Evolutionary conservation across 2,888 invertebrate genomes (phyloP).

Genomic region (Fragum fragum): DNA sequence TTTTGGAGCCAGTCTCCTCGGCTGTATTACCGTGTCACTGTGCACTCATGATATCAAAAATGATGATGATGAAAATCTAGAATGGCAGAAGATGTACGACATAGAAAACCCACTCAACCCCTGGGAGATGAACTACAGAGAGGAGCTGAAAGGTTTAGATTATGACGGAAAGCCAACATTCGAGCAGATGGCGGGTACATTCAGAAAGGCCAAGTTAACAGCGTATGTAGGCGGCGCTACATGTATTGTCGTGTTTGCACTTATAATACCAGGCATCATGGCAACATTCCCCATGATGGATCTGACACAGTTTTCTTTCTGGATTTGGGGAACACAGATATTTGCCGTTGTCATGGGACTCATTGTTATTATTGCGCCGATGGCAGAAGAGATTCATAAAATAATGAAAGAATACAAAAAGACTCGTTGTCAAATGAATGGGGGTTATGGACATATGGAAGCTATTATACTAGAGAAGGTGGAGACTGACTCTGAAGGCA

Average conservation of each 20-base stretch:
- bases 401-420: slow-evolving; percentile 79
- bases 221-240: slow-evolving; percentile 79
- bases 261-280: slow-evolving; percentile 82
- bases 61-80: slow-evolving; percentile 73
- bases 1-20: slow-evolving; percentile 77
- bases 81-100: slow-evolving; percentile 84
- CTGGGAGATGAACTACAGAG: slow-evolving; percentile 81
- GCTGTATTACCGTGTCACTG: slow-evolving; percentile 77
- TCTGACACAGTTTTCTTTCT: slow-evolving; percentile 77
- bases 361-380: slow-evolving; percentile 81
- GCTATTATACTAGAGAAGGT: slow-evolving; percentile 53
- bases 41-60: slow-evolving; percentile 76
- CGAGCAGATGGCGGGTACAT: slow-evolving; percentile 80
- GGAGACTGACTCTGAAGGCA: slow-evolving; percentile 45
- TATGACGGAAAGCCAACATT: slow-evolving; percentile 80
- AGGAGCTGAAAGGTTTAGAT: slow-evolving; percentile 77
- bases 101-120: slow-evolving; percentile 83
- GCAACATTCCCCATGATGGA: slow-evolving; percentile 80
- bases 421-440: slow-evolving; percentile 65
- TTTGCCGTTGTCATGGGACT: slow-evolving; percentile 82
- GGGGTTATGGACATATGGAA: slow-evolving; percentile 67
- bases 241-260: slow-evolving; percentile 76
- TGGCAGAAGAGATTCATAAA: slow-evolving; percentile 79
- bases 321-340: slow-evolving; percentile 81
- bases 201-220: slow-evolving; percentile 76